Evolutionary conservation across 2,113 vertebrate genomes (phyloP).

Genomic region (Otis tarda): DNA sequence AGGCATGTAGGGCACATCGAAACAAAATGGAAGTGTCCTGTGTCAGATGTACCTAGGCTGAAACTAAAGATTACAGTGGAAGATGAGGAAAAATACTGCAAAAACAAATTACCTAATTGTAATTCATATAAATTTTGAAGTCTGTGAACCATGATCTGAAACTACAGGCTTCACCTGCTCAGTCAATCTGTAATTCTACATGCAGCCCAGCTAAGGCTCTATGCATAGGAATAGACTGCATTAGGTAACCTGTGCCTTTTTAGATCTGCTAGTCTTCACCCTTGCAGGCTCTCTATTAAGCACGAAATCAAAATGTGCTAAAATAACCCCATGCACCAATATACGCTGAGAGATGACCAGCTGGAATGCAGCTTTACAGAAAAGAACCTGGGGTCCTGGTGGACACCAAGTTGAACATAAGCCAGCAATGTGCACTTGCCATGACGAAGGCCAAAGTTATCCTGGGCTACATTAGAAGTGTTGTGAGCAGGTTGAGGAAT

Average conservation of each 20-base stretch:
- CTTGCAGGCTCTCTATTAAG: background rate
- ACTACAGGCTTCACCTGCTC: background rate
- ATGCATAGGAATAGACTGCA: background rate
- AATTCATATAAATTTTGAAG: background rate
- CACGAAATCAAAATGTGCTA: background rate
- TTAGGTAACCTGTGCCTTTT: background rate
- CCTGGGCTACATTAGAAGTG: background rate
- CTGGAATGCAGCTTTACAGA: background rate
- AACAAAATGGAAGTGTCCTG: background rate
- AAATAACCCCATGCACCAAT: background rate
- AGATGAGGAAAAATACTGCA: background rate
- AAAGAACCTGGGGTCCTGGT: background rate
- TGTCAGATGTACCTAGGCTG: background rate
- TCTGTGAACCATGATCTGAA: background rate
- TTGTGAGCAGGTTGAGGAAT: background rate
- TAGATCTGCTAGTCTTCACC: background rate
- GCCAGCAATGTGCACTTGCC: background rate
- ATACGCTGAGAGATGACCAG: background rate
- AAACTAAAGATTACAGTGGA: background rate
- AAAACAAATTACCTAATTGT: background rate
- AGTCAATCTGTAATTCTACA: background rate
- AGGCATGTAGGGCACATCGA: fast-evolving
- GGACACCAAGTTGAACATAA: background rate
- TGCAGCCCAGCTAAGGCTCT: background rate
- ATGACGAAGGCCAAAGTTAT: background rate